Base-by-base conservation (phyloP, 2,888 invertebrate genomes). In the Melolontha melolontha region DNA sequence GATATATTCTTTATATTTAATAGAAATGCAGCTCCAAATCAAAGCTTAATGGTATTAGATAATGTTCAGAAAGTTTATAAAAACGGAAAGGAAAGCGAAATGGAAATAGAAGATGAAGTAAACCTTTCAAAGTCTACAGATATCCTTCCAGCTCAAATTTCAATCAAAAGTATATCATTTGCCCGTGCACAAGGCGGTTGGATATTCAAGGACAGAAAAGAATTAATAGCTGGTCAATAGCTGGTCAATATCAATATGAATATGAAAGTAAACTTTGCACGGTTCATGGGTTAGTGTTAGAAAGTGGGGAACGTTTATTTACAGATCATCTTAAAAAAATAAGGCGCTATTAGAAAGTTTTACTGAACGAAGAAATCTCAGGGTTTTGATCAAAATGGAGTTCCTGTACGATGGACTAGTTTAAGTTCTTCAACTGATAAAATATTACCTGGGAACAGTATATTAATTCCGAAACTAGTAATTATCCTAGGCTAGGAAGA, bases 91-190 rank as follows among this genome's bases (percentile, higher is more conserved):
- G 97, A 97, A 82, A 93, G 94, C 47, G 97, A 98, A 82, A 87
- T 89, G 78, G 96, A 97, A 84, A 93, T 98, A 75, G 97, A 98
- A 82, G 98, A 98, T 81, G 98, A 99, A 85, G 97, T 98, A 2
- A 98, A 98, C 81, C 91, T 98, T 70, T 86, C 98, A 47, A 98
- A 99, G 98, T 95, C 96, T 41, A 96, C 94, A 79, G 98, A 99
- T 83, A 98, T 98, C 73, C 89, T 98, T 79, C 94, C 95, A 63
- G 97, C 97, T 65, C 96, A 97, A 84, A 96, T 98, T 92, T 97
- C 97, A 27, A 98, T 98, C 0, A 98, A 98, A 86, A 92, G 93
- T 71, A 97, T 99, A 81, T 91, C 93, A 29, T 98, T 99, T 84
- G 88, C 92, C 6, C 88, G 97, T 74, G 95, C 97, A 51, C 96